Conservation (phyloP, 2,797 vertebrate species). For the Cryptoblepharus egeriae region DNA sequence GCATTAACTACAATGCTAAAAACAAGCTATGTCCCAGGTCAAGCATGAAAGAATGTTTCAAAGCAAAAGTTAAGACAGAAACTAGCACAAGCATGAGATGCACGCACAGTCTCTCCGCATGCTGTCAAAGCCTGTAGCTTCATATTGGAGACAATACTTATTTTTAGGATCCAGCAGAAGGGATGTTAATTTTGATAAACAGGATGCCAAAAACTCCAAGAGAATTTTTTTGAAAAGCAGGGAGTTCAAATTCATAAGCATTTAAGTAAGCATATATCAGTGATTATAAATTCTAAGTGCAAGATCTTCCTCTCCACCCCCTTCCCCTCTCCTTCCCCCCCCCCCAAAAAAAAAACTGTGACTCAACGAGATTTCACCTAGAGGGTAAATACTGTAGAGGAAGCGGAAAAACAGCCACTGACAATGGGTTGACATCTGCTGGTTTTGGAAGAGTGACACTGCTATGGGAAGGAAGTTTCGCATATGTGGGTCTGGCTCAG, state of each 20-base stretch:
- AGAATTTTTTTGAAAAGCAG: not conserved
- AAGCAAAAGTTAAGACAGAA: not conserved
- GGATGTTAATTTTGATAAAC: not conserved
- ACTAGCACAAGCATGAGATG: not conserved
- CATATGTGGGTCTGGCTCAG: not conserved
- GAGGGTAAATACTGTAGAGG: not conserved
- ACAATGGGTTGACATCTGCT: not conserved
- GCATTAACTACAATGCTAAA: not conserved
- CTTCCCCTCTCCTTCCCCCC: not conserved
- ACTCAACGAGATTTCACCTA: not conserved
- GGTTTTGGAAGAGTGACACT: not conserved
- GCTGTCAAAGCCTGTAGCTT: not conserved
- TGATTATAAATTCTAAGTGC: not conserved
- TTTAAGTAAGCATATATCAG: not conserved
- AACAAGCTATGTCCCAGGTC: not conserved
- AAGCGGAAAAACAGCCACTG: not conserved
- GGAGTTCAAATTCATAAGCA: not conserved
- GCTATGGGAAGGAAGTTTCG: not conserved
- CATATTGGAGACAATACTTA: not conserved
- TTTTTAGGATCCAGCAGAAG: not conserved
- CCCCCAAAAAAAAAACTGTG: not conserved
- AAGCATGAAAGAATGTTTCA: not conserved
- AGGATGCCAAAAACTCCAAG: not conserved
- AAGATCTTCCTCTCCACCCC: too few species aligned
- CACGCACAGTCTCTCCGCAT: not conserved